Conservation (phyloP, 2,797 vertebrate species). For the Malacoraja senta region DNA sequence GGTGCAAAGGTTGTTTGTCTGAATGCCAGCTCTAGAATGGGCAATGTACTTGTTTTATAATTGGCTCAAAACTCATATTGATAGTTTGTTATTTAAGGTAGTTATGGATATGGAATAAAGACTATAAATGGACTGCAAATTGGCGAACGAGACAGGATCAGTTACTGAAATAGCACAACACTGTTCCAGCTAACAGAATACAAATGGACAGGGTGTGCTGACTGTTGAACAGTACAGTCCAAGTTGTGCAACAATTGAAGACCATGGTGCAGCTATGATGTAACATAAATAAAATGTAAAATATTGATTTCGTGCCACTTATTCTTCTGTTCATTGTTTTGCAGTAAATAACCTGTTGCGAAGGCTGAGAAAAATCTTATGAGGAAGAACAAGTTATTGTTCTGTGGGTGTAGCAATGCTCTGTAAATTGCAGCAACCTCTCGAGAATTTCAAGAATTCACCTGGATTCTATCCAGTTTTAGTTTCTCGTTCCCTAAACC, state of each 20-base stretch:
- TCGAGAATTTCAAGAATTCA: constrained; percentile 5
- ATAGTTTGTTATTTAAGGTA: neutral
- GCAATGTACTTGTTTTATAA: neutral
- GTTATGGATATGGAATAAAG: neutral
- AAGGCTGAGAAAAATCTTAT: neutral
- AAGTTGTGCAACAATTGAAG: neutral
- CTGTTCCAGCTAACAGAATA: neutral
- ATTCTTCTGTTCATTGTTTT: neutral
- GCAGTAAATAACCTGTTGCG: neutral
- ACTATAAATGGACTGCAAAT: neutral
- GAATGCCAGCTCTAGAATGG: neutral
- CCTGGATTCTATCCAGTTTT: neutral
- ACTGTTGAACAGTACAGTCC: neutral
- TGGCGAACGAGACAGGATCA: neutral
- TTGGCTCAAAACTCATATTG: neutral
- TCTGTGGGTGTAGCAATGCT: neutral
- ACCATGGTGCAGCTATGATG: neutral
- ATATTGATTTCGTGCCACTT: neutral
- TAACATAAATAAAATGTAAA: neutral
- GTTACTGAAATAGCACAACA: neutral
- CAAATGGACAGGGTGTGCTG: neutral
- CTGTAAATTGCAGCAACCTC: neutral
- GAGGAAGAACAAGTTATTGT: neutral
- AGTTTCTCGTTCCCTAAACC: too few relatives aligned
- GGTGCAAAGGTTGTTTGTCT: neutral